These are phyloP conservation scores for Elmis aenea DNA, from an alignment of 2,888 invertebrate species.

Conservation along the genomic window DNA sequence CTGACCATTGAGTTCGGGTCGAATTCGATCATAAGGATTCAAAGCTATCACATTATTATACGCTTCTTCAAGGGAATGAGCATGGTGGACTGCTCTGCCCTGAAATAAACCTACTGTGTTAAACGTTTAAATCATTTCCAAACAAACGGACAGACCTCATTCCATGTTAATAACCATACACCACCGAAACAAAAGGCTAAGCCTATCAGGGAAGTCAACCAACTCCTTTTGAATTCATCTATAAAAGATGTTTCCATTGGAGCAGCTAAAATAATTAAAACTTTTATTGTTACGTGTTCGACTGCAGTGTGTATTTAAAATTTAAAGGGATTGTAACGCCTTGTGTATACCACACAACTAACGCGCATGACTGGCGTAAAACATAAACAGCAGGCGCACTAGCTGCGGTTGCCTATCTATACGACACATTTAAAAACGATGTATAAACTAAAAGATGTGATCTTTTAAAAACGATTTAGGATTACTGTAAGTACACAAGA, in stretches of 20 bases:
- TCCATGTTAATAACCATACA: constrained; percentile 72
- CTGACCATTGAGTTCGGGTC: constrained; percentile 63
- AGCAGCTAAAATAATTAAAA: constrained; percentile 10
- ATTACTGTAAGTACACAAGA: no score
- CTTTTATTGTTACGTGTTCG: constrained; percentile 1
- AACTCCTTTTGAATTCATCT: constrained; percentile 62
- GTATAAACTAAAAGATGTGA: no score
- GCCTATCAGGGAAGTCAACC: constrained; percentile 69
- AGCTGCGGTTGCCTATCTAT: no score
- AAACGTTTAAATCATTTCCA: constrained; percentile 4
- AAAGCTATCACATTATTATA: constrained; percentile 55
- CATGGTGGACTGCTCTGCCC: constrained; percentile 76
- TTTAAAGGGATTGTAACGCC: constrained; percentile 1
- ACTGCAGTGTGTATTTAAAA: not conserved
- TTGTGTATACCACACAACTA: constrained; percentile 2
- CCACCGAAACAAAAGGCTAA: constrained; percentile 61
- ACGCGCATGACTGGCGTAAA: constrained; percentile 29
- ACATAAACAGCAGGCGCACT: constrained; percentile 23
- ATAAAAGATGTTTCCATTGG: constrained; percentile 28
- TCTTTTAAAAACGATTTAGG: no score
- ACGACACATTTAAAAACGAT: no score
- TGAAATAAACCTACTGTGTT: constrained; percentile 30
- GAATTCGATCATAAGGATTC: constrained; percentile 45
- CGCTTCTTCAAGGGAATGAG: constrained; percentile 75
- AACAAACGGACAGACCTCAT: constrained; percentile 59